These are phyloP conservation scores for Cerceris rybyensis DNA, from an alignment of 2,888 invertebrate genomes.

Conservation along the genomic window DNA sequence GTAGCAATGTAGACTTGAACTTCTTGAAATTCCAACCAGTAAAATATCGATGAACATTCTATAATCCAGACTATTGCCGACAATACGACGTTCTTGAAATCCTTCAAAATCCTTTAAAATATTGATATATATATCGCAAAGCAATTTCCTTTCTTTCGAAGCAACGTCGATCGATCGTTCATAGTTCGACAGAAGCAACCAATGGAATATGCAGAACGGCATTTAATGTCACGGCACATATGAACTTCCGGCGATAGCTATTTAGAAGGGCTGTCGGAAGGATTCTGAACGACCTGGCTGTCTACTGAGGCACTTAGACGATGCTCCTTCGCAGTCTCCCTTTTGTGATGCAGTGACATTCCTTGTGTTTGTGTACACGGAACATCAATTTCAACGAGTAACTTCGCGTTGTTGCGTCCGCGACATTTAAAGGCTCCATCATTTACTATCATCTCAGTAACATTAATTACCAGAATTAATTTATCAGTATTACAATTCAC, in stretches of 20 bases:
- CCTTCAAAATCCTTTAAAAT: no score
- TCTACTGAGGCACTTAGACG: conserved; percentile 36
- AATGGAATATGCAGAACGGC: conserved; percentile 4
- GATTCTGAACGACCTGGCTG: conserved; percentile 40
- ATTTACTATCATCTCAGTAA: background rate
- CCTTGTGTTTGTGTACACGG: background rate
- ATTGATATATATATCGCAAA: no score
- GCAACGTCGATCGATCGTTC: conserved; percentile 15
- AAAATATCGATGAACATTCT: no score
- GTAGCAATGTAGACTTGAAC: no score
- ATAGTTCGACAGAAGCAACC: background rate
- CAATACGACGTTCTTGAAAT: no score
- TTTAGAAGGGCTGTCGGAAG: conserved; percentile 25
- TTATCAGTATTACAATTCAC: no score
- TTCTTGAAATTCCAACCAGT: no score
- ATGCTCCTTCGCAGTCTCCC: conserved; percentile 37
- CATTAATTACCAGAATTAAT: background rate
- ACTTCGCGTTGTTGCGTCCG: background rate
- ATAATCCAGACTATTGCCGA: no score
- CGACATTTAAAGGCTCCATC: background rate
- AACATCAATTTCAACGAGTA: background rate
- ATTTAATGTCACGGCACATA: conserved; percentile 26
- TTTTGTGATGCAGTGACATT: conserved; percentile 19
- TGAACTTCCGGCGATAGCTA: conserved; percentile 33
- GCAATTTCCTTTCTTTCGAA: no score